A percentile compares a stretch with the other conserved stretches of the same genome.
These are phyloP conservation scores for Tetanocera ferruginea DNA, from an alignment of 2,888 invertebrate genomes.

Conservation along the genomic window DNA sequence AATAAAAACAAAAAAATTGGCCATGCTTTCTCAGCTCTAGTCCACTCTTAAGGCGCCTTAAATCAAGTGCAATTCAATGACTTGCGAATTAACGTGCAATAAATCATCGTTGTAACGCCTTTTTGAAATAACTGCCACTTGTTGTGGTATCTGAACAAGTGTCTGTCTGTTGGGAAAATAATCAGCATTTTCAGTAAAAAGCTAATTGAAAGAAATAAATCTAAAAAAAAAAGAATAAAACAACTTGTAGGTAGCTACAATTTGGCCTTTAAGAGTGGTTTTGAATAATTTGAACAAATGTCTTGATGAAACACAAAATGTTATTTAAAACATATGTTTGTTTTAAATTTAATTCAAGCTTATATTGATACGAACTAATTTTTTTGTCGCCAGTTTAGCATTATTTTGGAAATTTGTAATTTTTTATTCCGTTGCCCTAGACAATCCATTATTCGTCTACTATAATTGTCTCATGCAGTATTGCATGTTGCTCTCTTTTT, in stretches of 20 bases:
- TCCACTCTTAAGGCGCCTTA: no score
- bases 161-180: not conserved
- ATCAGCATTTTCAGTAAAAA: not conserved
- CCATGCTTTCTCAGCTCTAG: no score
- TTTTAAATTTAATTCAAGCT: no score
- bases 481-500: slow-evolving; percentile 32
- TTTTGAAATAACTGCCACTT: slow-evolving; percentile 34
- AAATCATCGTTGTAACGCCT: slow-evolving; percentile 35
- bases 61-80: no score
- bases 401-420: not conserved
- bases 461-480: slow-evolving; percentile 19
- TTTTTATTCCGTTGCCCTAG: not conserved
- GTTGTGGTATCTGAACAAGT: not conserved
- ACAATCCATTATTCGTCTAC: not conserved
- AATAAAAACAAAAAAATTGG: no score
- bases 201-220: not conserved
- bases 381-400: not conserved
- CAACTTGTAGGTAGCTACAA: not conserved
- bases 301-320: no score
- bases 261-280: not conserved
- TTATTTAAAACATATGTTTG: no score
- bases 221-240: no score
- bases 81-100: not conserved
- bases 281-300: no score
- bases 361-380: no score